Base-by-base conservation (phyloP, 1,140 invertebrate genomes). In the Ptiloglossa arizonensis region DNA sequence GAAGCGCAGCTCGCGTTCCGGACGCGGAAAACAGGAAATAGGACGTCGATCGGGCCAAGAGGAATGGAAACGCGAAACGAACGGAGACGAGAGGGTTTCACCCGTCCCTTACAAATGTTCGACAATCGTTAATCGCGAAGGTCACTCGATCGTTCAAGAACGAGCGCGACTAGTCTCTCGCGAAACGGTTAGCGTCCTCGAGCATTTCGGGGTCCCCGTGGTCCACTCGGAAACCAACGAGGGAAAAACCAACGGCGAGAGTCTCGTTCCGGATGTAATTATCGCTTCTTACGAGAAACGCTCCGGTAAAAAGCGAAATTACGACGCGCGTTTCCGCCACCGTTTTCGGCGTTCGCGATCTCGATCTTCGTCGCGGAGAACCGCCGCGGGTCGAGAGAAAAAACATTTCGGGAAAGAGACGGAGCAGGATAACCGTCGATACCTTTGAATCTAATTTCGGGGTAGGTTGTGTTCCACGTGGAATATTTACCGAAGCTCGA, bases 391-490 rank as follows among this genome's bases (percentile, higher is more conserved):
- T 15, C 22, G 70, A n/a, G n/a, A n/a, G n/a, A n/a, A n/a, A n/a
- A n/a, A n/a, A n/a, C n/a, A n/a, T n/a, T n/a, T n/a, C n/a, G n/a
- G n/a, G 52, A 67, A 44, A 79, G 68, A 81, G 80, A 70, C 67
- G 35, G 8, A 29, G 24, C 44, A 1, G 78, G 80, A 85, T 83
- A 71, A 79, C 62, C 54, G 80, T 64, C 86, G 86, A 88, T 87
- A 86, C 60, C 78, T 68, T 84, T 71, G 83, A 86, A 88, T 89
- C 81, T 88, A 87, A 89, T 89, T 89, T 81, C 83, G 69, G 57
- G 71, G 71, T n/a, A 17, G 59, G 60, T 71, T 81, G 83, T 68
- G 64, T 83, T 72, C 78, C 82, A 86, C 77, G 79, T 71, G 66
- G 62, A 72, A 72, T 81, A 85, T 76, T 66, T 80, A 72, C 59